Percentiles rank a stretch among this genome's conserved stretches.
Evolutionary conservation across 1,140 invertebrate genomes (phyloP).

Genomic region (Ostrea denselamellosa): DNA sequence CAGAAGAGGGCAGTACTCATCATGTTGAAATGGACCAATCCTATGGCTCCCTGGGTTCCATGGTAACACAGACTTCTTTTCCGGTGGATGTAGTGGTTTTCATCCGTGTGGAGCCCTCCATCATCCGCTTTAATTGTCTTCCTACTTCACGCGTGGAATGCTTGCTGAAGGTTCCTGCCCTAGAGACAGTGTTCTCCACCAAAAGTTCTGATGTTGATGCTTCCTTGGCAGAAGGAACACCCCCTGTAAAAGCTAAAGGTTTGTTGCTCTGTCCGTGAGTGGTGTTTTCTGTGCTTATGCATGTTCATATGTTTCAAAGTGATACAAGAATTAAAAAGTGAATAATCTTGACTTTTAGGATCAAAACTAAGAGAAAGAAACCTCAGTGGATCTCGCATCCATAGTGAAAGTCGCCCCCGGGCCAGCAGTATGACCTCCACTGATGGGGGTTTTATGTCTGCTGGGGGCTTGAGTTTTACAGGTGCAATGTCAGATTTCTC

Average conservation of each 20-base stretch:
- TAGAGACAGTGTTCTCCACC: conserved; percentile 85
- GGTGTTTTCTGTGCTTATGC: too few relatives aligned
- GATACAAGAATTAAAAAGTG: neutral
- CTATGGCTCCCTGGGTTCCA: conserved; percentile 67
- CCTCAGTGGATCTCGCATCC: conserved; percentile 58
- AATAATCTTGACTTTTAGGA: conserved; percentile 43
- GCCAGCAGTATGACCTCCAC: conserved; percentile 64
- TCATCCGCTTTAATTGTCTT: conserved; percentile 92
- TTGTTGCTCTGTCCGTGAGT: neutral
- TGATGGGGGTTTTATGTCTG: conserved; percentile 68
- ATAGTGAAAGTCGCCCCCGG: conserved; percentile 47
- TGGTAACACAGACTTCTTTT: conserved; percentile 88
- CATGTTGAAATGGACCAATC: conserved; percentile 73
- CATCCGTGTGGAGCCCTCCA: conserved; percentile 98
- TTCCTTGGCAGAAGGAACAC: conserved; percentile 67
- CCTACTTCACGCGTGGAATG: conserved; percentile 97
- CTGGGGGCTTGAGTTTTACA: conserved; percentile 94
- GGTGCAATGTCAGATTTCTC: conserved; percentile 97
- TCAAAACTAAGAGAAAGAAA: conserved; percentile 61
- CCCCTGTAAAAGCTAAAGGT: conserved; percentile 72
- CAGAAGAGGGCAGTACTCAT: conserved; percentile 67
- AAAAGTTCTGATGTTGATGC: conserved; percentile 76
- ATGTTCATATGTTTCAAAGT: too few relatives aligned
- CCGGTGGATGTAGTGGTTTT: conserved; percentile 99
- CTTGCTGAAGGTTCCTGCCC: conserved; percentile 93